Evolutionary conservation across 2,888 invertebrate genomes (phyloP).

Genomic region (Caenorhabditis uteleia): DNA sequence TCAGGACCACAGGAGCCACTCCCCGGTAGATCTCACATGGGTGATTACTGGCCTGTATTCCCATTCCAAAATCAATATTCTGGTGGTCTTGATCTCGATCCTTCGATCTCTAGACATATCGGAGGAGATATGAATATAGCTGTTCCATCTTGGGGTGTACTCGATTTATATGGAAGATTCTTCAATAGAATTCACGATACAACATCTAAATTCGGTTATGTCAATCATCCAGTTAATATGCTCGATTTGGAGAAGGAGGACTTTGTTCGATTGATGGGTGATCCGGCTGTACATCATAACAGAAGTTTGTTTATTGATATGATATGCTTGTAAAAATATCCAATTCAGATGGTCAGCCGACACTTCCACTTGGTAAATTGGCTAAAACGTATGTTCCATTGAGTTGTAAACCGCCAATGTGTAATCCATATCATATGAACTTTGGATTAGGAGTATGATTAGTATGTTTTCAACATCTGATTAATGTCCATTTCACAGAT

Average conservation of each 20-base stretch:
- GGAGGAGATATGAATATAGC: conserved; percentile 64
- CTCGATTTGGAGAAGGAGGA: conserved; percentile 59
- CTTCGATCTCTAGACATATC: conserved; percentile 62
- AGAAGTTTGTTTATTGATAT: conserved; percentile 32
- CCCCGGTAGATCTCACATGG: conserved; percentile 57
- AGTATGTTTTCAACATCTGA: neutral
- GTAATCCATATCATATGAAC: conserved; percentile 55
- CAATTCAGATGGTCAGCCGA: conserved; percentile 38
- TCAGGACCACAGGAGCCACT: conserved; percentile 59
- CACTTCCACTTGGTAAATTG: conserved; percentile 52
- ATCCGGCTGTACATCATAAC: conserved; percentile 52
- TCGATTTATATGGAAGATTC: conserved; percentile 60
- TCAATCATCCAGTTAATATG: conserved; percentile 64
- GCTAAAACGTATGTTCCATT: conserved; percentile 52
- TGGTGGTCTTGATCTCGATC: conserved; percentile 60
- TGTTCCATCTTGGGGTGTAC: conserved; percentile 60
- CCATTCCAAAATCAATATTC: conserved; percentile 61
- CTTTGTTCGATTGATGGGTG: conserved; percentile 52
- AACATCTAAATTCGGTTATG: conserved; percentile 58
- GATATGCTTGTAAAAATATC: neutral
- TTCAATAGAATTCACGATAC: conserved; percentile 55
- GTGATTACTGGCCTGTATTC: conserved; percentile 61
- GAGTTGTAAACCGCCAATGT: conserved; percentile 55
- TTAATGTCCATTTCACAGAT: conserved; percentile 23
- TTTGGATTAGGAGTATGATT: conserved; percentile 52